Evolutionary conservation across 2,113 vertebrate genomes (phyloP).

Genomic region (Elgaria multicarinata): DNA sequence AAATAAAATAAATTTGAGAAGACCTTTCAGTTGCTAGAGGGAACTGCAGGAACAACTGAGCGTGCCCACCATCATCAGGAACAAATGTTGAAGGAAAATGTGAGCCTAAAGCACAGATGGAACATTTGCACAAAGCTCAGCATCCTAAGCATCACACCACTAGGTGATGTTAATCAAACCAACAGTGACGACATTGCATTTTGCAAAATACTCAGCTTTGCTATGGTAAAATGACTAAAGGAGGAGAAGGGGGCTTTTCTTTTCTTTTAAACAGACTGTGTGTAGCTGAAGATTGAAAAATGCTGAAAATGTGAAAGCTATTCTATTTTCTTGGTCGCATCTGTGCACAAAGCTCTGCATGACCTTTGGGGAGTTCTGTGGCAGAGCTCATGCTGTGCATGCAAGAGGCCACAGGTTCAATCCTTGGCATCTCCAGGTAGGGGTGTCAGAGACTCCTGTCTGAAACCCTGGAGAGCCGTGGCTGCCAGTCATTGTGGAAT

Average conservation of each 20-base stretch:
- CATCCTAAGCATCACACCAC: neutral
- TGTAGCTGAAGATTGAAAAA: neutral
- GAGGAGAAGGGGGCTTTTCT: neutral
- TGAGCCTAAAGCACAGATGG: too few relatives aligned
- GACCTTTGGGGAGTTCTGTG: neutral
- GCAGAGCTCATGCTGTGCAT: neutral
- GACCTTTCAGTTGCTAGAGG: neutral
- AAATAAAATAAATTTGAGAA: too few relatives aligned
- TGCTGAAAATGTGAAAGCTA: neutral
- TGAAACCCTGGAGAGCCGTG: neutral
- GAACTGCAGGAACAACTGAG: neutral
- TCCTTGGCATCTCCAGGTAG: neutral
- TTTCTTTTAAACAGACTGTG: neutral
- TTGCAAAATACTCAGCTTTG: neutral
- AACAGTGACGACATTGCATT: neutral
- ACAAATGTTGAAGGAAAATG: too few relatives aligned
- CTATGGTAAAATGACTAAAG: neutral
- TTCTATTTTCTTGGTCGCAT: neutral
- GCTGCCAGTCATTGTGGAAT: neutral
- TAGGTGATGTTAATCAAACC: neutral
- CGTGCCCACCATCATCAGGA: neutral
- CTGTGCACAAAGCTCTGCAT: neutral
- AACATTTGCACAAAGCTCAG: neutral
- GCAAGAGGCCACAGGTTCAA: neutral
- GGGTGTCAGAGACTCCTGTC: neutral